Percentiles rank a stretch among this genome's conserved stretches.
These are phyloP conservation scores for Solenopsis fugax DNA, from an alignment of 1,140 invertebrate species.

Conservation along the genomic window DNA sequence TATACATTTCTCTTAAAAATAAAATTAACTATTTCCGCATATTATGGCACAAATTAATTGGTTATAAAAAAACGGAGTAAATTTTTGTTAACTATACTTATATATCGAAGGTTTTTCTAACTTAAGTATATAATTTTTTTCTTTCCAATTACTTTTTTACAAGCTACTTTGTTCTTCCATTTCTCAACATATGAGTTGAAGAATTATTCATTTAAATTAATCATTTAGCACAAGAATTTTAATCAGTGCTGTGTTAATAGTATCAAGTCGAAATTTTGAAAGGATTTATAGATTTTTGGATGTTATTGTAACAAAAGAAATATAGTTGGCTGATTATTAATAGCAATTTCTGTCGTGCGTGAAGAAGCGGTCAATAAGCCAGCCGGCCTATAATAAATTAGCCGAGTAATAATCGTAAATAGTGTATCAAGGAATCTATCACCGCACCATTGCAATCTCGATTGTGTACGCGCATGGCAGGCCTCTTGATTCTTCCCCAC, in stretches of 20 bases:
- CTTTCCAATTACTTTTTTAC: not conserved
- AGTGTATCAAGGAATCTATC: slow-evolving; percentile 56
- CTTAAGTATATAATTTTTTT: too few relatives aligned
- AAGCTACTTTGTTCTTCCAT: not conserved
- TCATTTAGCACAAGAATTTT: not conserved
- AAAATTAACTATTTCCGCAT: too few relatives aligned
- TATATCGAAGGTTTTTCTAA: too few relatives aligned
- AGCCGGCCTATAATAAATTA: slow-evolving; percentile 62
- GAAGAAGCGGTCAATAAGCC: slow-evolving; percentile 24
- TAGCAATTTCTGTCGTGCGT: slow-evolving; percentile 38
- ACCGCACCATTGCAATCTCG: slow-evolving; percentile 34
- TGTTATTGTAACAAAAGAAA: not conserved
- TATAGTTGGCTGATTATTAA: not conserved
- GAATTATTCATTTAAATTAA: too few relatives aligned
- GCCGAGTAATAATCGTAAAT: slow-evolving; percentile 70
- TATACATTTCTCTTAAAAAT: too few relatives aligned
- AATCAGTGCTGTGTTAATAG: not conserved
- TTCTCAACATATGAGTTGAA: not conserved
- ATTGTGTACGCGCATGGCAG: slow-evolving; percentile 43
- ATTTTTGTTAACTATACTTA: too few relatives aligned
- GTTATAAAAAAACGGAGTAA: too few relatives aligned
- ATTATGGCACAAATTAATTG: too few relatives aligned
- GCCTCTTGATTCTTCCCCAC: slow-evolving; percentile 62
- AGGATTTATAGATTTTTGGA: not conserved
- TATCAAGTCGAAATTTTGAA: slow-evolving; percentile 29